Evolutionary conservation across 2,888 invertebrate species (phyloP).

Genomic region (Sarcophaga rosellei): DNA sequence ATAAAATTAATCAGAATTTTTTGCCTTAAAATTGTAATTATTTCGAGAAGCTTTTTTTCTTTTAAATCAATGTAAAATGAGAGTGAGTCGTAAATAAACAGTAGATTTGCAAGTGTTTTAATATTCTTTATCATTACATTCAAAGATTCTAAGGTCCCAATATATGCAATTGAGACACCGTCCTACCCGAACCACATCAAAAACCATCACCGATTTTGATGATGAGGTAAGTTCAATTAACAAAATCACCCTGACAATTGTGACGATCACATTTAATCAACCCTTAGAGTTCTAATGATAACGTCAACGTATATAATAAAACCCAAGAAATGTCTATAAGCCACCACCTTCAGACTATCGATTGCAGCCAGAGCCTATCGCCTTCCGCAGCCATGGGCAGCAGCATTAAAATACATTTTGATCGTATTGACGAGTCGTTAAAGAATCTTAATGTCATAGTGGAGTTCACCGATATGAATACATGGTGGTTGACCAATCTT

Average conservation of each 20-base stretch:
- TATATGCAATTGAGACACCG: slow-evolving; percentile 36
- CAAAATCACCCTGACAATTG: too few relatives aligned
- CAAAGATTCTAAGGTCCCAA: slow-evolving; percentile 55
- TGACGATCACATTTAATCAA: too few relatives aligned
- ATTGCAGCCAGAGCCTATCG: neutral
- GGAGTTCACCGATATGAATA: slow-evolving; percentile 26
- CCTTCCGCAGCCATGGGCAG: neutral
- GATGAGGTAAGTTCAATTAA: slow-evolving; percentile 10
- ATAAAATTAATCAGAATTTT: slow-evolving; percentile 15
- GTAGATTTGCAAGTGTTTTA: neutral
- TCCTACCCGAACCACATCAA: neutral
- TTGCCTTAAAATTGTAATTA: neutral
- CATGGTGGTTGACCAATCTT: slow-evolving; percentile 40
- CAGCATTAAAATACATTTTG: slow-evolving; percentile 39
- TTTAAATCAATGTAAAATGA: slow-evolving; percentile 2
- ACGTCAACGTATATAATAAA: neutral
- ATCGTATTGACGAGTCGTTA: slow-evolving; percentile 12
- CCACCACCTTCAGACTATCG: neutral
- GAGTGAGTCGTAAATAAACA: neutral
- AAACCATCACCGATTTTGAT: neutral
- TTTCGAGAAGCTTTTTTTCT: neutral
- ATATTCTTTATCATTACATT: neutral
- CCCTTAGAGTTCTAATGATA: neutral
- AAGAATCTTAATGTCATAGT: slow-evolving; percentile 45
- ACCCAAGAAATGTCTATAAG: neutral